Base-by-base conservation (phyloP, 2,888 invertebrate species). In the Alloplasta piceator region DNA sequence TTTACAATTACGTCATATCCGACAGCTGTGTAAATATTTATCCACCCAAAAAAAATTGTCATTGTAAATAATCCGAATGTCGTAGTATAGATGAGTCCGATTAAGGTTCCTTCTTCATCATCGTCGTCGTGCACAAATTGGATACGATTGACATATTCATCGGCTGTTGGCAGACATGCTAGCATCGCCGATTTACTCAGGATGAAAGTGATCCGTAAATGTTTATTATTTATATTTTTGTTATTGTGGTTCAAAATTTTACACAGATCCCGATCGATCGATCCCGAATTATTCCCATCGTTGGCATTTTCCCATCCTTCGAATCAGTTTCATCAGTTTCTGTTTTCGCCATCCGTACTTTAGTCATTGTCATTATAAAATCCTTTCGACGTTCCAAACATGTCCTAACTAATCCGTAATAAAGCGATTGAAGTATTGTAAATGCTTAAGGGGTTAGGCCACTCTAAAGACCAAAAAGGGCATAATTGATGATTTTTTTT, bases 11-110 rank as follows among this genome's bases (percentile, higher is more conserved):
- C 72, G 63, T 76, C 76, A 50, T 80, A 48, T 72, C 76, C 80
- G 60, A 16, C 56, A 72, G 76, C 61, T 55, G 14, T 80, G 76
- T 80, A 80, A 80, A 80, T 80, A 80, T 72, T 72, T 41, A n/a
- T 48, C 10, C 41, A 39, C 38, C 36, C 10, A 36, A 48, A 7
- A 16, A 9, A 12, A 68, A 52, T 52, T 26, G 26, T 63, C 60
- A 76, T 41, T 80, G 77, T 73, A 38, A 77, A 76, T 77, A 77
- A 80, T 80, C 63, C 63, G 48, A 72, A 76, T 76, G 72, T 74
- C 79, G 79, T 79, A 79, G 74, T 60, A 14, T 71, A 64, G 68
- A 66, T 46, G 55, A 58, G 60, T 26, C 58, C 66, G 63, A 12
- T 50, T 48, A 67, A 16, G 10, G 58, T 39, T 60, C 64, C 58